These are phyloP conservation scores for Scaptomyza reducta DNA, from an alignment of 2,888 invertebrate species.

Conservation along the genomic window DNA sequence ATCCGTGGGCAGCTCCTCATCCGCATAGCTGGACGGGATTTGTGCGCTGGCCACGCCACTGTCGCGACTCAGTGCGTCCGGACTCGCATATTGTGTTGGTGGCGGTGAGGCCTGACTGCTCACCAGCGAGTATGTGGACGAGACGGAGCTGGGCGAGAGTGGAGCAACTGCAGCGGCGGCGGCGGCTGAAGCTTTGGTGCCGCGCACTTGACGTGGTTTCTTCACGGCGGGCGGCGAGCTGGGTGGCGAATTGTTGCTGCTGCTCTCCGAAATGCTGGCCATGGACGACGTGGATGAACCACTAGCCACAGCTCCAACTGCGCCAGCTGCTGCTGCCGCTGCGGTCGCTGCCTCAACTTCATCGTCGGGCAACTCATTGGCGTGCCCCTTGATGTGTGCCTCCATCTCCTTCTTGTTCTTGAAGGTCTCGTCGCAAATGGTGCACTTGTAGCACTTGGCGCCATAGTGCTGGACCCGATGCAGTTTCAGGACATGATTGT, in stretches of 20 bases:
- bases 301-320: slow-evolving; percentile 56
- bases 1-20: slow-evolving; percentile 81
- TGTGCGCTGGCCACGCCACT: slow-evolving; percentile 81
- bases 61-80: slow-evolving; percentile 81
- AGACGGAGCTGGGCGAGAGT: slow-evolving; percentile 74
- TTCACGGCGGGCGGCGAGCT: slow-evolving; percentile 69
- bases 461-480: slow-evolving; percentile 96
- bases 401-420: slow-evolving; percentile 96
- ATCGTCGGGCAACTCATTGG: slow-evolving; percentile 87
- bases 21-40: slow-evolving; percentile 39
- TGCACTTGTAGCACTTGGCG: slow-evolving; percentile 96
- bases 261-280: slow-evolving; percentile 64
- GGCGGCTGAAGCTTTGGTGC: slow-evolving; percentile 6
- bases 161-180: slow-evolving; percentile 33
- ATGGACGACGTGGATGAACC: slow-evolving; percentile 32
- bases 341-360: slow-evolving; percentile 73
- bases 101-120: slow-evolving; percentile 65
- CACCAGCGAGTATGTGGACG: slow-evolving; percentile 70
- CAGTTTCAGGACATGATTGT: slow-evolving; percentile 94
- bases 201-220: slow-evolving; percentile 60
- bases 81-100: slow-evolving; percentile 52
- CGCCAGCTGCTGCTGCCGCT: slow-evolving; percentile 41
- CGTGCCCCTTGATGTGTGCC: slow-evolving; percentile 92
- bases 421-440: slow-evolving; percentile 95
- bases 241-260: slow-evolving; percentile 75